Evolutionary conservation across 2,113 vertebrate genomes (phyloP).

Genomic region (Plotosus lineatus): DNA sequence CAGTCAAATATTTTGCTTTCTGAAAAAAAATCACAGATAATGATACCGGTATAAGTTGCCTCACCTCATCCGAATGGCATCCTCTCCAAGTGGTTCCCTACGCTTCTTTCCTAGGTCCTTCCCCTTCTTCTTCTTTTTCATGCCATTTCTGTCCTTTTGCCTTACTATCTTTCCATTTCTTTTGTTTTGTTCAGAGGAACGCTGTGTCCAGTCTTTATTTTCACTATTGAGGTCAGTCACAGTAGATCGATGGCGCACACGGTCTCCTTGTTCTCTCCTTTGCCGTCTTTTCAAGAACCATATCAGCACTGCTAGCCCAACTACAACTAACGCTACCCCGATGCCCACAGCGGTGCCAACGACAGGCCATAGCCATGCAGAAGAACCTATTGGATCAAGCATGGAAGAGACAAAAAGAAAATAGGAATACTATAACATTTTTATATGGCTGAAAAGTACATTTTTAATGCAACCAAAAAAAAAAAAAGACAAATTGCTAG

Average conservation of each 20-base stretch:
- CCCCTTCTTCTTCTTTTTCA: constrained; percentile 71
- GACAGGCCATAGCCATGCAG: constrained; percentile 72
- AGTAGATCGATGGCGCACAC: constrained; percentile 59
- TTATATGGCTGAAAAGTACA: neutral
- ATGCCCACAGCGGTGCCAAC: constrained; percentile 67
- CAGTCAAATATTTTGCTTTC: neutral
- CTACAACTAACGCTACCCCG: constrained; percentile 62
- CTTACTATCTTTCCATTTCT: constrained; percentile 57
- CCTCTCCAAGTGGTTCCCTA: constrained; percentile 84
- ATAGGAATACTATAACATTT: neutral
- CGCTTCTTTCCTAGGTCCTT: constrained; percentile 75
- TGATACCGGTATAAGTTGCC: constrained; percentile 20
- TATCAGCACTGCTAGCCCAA: constrained; percentile 69
- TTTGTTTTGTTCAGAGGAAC: constrained; percentile 50
- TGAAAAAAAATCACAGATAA: neutral
- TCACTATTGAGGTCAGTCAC: constrained; percentile 41
- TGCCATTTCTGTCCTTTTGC: constrained; percentile 65
- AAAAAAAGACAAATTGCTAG: too few species aligned
- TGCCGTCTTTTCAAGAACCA: constrained; percentile 64
- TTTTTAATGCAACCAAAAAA: neutral
- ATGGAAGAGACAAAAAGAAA: neutral
- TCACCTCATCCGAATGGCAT: constrained; percentile 83
- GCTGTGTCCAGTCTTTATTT: constrained; percentile 56
- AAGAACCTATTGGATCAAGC: constrained; percentile 45
- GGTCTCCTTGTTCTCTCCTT: constrained; percentile 55